Evolutionary conservation across 2,797 vertebrate genomes (phyloP), one percentile per base, ranked within the genome.

Genomic region (Crenuchus spilurus): DNA sequence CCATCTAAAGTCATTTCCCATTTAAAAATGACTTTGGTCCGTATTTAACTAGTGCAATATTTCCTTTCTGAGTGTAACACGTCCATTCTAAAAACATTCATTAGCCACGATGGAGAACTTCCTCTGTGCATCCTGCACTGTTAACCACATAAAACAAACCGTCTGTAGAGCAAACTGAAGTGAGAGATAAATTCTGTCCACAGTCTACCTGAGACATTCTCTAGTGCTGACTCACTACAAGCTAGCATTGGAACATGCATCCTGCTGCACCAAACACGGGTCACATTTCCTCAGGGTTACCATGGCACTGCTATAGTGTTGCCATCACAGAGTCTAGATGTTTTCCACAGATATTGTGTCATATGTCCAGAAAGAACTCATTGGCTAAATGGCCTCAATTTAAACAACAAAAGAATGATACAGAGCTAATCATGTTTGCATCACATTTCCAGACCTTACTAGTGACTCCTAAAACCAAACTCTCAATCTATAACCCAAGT

Each of bases 211-310:
- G 69, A 49, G 30, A 68, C 63, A 70, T 70, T 70, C 30, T 48
- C 28, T 20, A 92, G 92, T 94, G 33, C 92, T 94, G 86, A 94
- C 7, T 49, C 41, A 71, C 57, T 37, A 11, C n/a, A 13, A 24
- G 20, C 41, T 48, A 48, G 61, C 55, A 16, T 1, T 67, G 55
- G 18, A 46, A 60, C 41, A 44, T n/a, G 37, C 30, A 71, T 49
- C 31, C 41, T 30, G 18, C 28, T 33, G 10, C 33, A 60, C 41
- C 54, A 58, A 70, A 60, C 42, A 61, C 8, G 16, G 16, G 31
- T 48, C 41, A 39, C 46, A 39, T 71, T 49, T 71, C 30, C 69
- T 71, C 18, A 33, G 13, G 18, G 57, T 71, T 61, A 42, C 69
- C 69, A 62, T 62, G 69, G 41, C 42, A 71, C 10, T 46, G 39